phyloP scores from a whole-genome alignment of 2,797 vertebrate species.

The Ibycter americanus region DNA sequence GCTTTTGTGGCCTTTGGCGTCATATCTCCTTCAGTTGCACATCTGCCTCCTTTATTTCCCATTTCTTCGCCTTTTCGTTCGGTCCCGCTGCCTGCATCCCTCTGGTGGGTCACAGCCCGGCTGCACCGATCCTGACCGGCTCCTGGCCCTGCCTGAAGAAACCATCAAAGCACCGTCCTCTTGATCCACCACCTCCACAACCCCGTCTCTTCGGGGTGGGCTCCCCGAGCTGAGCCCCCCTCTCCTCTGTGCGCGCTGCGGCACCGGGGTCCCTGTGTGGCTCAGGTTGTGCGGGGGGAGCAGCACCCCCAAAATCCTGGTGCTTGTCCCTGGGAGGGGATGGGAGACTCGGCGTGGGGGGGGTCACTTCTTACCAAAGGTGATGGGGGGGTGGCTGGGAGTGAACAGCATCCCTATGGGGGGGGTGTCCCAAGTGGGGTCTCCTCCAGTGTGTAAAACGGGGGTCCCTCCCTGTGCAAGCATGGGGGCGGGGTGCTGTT shows the following conservation, averaged over 20 bases:
- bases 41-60: not conserved
- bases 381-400: not conserved
- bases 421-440: not conserved
- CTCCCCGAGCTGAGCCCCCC: not conserved
- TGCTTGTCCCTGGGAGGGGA: not conserved
- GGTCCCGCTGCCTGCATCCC: not conserved
- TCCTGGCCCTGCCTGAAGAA: not conserved
- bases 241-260: not conserved
- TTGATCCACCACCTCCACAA: not conserved
- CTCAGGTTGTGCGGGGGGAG: not conserved
- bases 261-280: not conserved
- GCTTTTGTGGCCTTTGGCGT: no score
- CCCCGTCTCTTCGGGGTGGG: not conserved
- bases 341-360: not conserved
- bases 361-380: not conserved
- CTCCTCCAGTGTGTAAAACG: not conserved
- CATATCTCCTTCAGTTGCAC: fast-evolving
- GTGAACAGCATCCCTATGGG: not conserved
- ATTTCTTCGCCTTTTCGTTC: not conserved
- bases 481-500: not conserved
- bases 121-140: not conserved
- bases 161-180: not conserved
- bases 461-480: no score
- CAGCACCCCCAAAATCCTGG: not conserved
- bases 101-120: not conserved